A percentile compares a stretch with the other conserved stretches of the same genome.
Evolutionary conservation across 2,888 invertebrate genomes (phyloP).

Genomic region (Scaptomyza reducta): DNA sequence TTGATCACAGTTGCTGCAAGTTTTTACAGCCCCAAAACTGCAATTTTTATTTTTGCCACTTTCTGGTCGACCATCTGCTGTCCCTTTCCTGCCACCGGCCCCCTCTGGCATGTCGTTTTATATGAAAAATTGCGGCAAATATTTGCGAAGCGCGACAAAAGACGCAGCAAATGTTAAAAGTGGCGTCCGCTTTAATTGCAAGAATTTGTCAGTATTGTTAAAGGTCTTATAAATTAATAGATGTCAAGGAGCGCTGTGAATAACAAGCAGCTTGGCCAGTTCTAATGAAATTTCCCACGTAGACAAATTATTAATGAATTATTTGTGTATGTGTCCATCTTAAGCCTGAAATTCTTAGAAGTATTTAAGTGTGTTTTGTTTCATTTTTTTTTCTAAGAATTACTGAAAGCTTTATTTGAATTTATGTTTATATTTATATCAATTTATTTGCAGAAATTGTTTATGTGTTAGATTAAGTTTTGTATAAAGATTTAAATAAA

Average conservation of each 20-base stretch:
- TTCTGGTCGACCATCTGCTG: conserved; percentile 52
- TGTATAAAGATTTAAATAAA: background rate
- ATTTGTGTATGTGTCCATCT: background rate
- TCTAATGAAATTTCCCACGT: background rate
- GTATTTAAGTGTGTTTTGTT: background rate
- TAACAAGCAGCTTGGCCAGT: background rate
- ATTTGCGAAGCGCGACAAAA: conserved; percentile 58
- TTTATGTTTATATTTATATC: too few species aligned
- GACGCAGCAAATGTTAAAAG: conserved; percentile 38
- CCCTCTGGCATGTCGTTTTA: too few species aligned
- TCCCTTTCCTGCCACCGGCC: too few species aligned
- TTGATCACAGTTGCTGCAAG: conserved; percentile 74
- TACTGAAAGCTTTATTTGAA: too few species aligned
- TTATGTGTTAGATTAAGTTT: background rate
- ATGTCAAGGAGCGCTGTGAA: conserved; percentile 9
- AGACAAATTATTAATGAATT: background rate
- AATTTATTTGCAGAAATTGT: too few species aligned
- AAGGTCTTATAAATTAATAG: conserved; percentile 49
- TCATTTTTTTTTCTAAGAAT: background rate
- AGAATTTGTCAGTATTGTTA: conserved; percentile 72
- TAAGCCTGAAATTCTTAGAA: background rate
- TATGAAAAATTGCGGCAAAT: conserved; percentile 76
- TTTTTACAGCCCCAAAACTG: conserved; percentile 62
- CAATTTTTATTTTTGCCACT: conserved; percentile 70
- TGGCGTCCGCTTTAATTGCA: conserved; percentile 61